phyloP scores from a whole-genome alignment of 2,888 invertebrate species.

The Eupsilia transversa region DNA sequence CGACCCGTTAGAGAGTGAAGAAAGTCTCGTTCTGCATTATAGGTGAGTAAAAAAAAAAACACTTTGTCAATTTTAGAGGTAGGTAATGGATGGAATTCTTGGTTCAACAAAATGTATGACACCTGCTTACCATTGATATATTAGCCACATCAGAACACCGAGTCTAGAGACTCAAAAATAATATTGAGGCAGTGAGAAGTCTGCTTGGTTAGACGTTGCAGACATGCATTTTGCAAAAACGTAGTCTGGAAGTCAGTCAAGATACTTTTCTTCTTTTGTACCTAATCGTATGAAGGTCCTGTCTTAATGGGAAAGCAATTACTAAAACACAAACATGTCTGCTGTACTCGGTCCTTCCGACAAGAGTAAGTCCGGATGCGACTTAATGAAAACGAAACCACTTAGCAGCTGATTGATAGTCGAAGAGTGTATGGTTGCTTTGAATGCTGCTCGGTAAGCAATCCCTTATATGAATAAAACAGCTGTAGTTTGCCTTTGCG shows the following conservation, averaged over 20 bases:
- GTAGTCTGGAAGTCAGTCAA: no score
- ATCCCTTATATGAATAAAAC: conserved; percentile 47
- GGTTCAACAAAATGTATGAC: not conserved
- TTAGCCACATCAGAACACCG: not conserved
- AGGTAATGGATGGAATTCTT: not conserved
- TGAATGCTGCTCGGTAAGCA: conserved; percentile 27
- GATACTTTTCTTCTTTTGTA: not conserved
- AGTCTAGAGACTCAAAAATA: not conserved
- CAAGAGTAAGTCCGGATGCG: conserved; percentile 6
- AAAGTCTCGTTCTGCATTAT: conserved; percentile 86
- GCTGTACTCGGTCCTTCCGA: not conserved
- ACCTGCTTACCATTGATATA: no score
- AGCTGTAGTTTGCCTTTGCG: conserved; percentile 30
- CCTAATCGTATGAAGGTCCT: not conserved
- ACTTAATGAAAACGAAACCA: conserved; percentile 19
- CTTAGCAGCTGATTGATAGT: conserved; percentile 32
- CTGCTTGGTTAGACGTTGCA: not conserved
- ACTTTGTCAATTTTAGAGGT: not conserved
- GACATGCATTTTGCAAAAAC: no score
- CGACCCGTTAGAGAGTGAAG: conserved; percentile 88
- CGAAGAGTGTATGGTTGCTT: conserved; percentile 15
- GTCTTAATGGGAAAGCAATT: conserved; percentile 22
- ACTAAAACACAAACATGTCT: conserved; percentile 26
- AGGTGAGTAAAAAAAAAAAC: conserved; percentile 75
- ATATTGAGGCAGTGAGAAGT: not conserved